Evolutionary conservation across 2,797 vertebrate genomes (phyloP).

Genomic region (Sebastes iracundus): DNA sequence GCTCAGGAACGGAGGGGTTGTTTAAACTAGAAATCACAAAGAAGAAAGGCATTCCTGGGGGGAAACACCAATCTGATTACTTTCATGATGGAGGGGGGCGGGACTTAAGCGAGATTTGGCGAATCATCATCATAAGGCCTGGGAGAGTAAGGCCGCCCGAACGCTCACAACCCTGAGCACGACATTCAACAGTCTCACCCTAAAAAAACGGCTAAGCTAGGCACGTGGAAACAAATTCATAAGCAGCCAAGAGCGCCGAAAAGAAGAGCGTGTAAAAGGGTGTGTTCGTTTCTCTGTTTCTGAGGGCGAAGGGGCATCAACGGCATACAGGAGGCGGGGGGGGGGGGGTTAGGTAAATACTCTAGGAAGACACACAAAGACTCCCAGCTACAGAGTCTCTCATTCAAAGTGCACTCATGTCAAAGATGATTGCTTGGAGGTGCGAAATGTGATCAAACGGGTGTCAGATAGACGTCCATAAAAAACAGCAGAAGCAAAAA

Average conservation of each 20-base stretch:
- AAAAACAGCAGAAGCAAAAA: conserved; percentile 31
- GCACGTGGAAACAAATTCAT: conserved; percentile 54
- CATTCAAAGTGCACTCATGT: conserved; percentile 78
- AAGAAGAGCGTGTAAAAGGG: conserved; percentile 1
- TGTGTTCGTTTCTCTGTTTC: conserved; percentile 5
- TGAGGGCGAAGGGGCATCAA: background rate
- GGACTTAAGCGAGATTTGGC: conserved; percentile 50
- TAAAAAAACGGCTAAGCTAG: conserved; percentile 54
- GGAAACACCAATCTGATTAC: conserved; percentile 9
- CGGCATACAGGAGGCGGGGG: background rate
- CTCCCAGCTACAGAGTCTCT: conserved; percentile 47
- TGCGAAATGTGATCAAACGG: background rate
- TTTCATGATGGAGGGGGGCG: background rate
- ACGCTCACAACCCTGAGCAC: conserved; percentile 70
- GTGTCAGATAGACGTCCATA: conserved; percentile 12
- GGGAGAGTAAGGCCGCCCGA: conserved; percentile 59
- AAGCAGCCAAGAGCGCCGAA: conserved; percentile 39
- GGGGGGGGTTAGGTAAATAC: conserved; percentile 3
- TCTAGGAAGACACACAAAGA: conserved; percentile 48
- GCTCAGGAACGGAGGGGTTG: conserved; percentile 50
- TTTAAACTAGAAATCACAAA: conserved; percentile 11
- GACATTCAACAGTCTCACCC: conserved; percentile 73
- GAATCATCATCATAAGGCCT: conserved; percentile 58
- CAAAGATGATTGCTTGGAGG: conserved; percentile 46
- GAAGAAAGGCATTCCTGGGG: conserved; percentile 10